These are phyloP conservation scores for Folsomia manolachei DNA, from an alignment of 2,888 invertebrate genomes.

Conservation along the genomic window DNA sequence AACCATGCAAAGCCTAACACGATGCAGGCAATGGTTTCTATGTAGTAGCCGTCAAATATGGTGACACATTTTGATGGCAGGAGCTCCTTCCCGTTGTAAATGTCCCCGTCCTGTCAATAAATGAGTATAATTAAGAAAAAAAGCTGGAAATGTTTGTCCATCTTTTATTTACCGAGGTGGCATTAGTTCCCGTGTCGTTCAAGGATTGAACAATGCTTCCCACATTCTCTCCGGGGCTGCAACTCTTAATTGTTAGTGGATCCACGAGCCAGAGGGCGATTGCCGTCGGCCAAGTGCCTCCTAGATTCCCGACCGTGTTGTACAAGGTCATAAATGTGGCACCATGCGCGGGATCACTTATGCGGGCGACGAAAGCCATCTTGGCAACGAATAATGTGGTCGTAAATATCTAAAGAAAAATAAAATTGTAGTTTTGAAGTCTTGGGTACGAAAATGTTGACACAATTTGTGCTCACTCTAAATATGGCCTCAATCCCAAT, in stretches of 20 bases:
- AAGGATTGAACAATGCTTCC: neutral
- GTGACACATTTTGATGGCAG: neutral
- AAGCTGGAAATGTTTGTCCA: too few relatives aligned
- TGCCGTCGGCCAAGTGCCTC: neutral
- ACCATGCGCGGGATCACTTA: neutral
- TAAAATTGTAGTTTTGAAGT: too few relatives aligned
- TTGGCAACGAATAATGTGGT: neutral
- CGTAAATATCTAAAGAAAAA: neutral
- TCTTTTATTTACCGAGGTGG: neutral
- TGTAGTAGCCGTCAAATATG: neutral
- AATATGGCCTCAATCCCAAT: neutral
- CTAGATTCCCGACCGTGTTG: neutral
- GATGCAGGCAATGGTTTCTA: neutral
- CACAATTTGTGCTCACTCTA: neutral
- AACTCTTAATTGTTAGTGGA: neutral
- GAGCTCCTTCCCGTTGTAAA: neutral
- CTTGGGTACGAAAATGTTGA: neutral
- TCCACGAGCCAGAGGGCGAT: neutral
- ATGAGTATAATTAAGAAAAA: too few relatives aligned
- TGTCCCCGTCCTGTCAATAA: too few relatives aligned
- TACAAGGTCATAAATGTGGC: neutral
- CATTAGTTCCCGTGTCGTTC: neutral
- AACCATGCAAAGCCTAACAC: neutral
- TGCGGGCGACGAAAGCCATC: neutral
- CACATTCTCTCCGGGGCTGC: neutral